These are phyloP conservation scores for Drosophila picticornis DNA, from an alignment of 2,888 invertebrate genomes.

Conservation along the genomic window DNA sequence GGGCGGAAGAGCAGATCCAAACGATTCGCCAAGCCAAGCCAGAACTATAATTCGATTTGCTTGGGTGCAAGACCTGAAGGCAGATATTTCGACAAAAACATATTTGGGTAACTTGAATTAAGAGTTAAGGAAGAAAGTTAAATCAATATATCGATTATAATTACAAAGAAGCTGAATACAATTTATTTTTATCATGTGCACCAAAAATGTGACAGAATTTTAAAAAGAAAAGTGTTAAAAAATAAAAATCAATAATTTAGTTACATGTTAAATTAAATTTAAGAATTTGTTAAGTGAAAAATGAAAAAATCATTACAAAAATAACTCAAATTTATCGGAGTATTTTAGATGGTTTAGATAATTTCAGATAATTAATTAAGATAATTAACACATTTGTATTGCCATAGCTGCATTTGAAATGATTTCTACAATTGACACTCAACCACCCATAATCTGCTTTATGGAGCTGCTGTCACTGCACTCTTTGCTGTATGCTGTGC, in stretches of 20 bases:
- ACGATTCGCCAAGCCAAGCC: slow-evolving; percentile 17
- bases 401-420: neutral
- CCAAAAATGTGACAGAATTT: neutral
- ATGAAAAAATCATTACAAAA: neutral
- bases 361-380: too few relatives aligned
- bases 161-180: neutral
- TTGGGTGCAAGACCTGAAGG: slow-evolving; percentile 6
- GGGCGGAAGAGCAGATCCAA: neutral
- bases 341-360: too few relatives aligned
- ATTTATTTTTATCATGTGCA: neutral
- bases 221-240: too few relatives aligned
- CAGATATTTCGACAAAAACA: slow-evolving; percentile 9
- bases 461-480: slow-evolving; percentile 25
- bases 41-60: slow-evolving; percentile 34
- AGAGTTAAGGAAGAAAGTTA: neutral
- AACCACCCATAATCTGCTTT: neutral
- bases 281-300: neutral
- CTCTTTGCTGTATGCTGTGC: slow-evolving; percentile 21
- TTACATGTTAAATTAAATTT: neutral
- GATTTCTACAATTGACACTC: slow-evolving; percentile 15
- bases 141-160: neutral
- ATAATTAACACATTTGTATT: too few relatives aligned
- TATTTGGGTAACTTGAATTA: neutral
- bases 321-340: neutral
- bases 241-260: neutral